Evolutionary conservation across 1,140 invertebrate species (phyloP), one percentile per base, ranked within the genome.

Genomic region (Muscidifurax raptorellus): DNA sequence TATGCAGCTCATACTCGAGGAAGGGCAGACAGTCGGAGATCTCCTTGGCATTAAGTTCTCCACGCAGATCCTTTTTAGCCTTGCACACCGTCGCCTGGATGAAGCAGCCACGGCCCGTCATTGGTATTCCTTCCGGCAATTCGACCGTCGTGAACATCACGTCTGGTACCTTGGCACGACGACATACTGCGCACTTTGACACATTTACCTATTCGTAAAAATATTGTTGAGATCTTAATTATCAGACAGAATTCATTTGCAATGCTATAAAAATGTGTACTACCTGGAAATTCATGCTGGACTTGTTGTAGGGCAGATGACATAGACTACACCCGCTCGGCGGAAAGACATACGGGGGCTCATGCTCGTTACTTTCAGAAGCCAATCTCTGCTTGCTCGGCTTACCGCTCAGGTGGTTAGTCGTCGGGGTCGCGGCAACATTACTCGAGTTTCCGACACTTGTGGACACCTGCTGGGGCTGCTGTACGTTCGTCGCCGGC

Each of bases 1-100:
- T 96, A 91, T 99, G 98, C 36, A 99, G 93, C 91, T 99, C 98
- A 92, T 99, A 99, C 92, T 99, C 98, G 69, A 99, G 91, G 92
- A 99, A 99, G 1, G 98, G 98, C 67, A 99, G 92, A 82, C 96
- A 95, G 92, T 98, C 97, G 9, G 98, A 98, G 82, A 99, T 97
- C 93, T 99, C 98, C 90, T 98, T 97, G 4, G 98, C 98, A 90
- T 97, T 97, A 2, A 96, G 94, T 93, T 99, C 98, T 2, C 97
- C 96, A 74, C 96, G 95, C 12, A 96, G 92, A 88, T 98, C 97
- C 84, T 95, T 95, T 88, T 98, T 97, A 0, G 94, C 93, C 59
- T 98, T 94, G 88, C 96, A 97, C 10, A 98, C 96, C 86, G 97
- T 96, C 1, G 96, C 96, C 89, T 97, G 96, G 83, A 97, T 94